Base-by-base conservation (phyloP, 37 sponge, comb jelly and placozoan genomes). In the Haliclona indistincta region DNA sequence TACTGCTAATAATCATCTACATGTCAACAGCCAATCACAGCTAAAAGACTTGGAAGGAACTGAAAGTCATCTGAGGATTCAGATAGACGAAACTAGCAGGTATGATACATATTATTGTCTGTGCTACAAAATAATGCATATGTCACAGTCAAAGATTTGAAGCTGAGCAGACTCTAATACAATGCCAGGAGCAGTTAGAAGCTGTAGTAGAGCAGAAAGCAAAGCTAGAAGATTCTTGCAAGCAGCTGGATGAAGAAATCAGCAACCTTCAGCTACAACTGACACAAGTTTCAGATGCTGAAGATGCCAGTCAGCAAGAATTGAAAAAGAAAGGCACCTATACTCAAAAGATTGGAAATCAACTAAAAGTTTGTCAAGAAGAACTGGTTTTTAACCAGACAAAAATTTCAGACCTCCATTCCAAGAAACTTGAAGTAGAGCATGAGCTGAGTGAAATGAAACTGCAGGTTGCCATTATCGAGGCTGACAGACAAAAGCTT, bases 201-300 rank as follows among this genome's bases (percentile, higher is more conserved):
- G 36, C 82, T 10, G 25, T 76, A 2, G 10, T 61, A 29, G 40
- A 4, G 28, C 76, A 81, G 54, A 87, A 76, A 28, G 30, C 42
- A 11, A 63, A 51, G 61, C 22, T 70, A 15, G 76, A 70, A n/a
- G 54, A 39, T 10, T 55, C 36, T 65, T 61, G 52, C 63, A 32
- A 64, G n/a, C 36, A 52, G 33, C 67, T 87, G 33, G 64, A 87
- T 54, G 82, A 81, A 10, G 23, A 40, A 22, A 22, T 76, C 7
- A 60, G 71, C 25, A 70, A 38, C 54, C 64, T 87, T 22, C 80
- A 82, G 71, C 63, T 40, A 43, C 75, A 87, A 30, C 32, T 80
- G 33, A 71, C 74, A 49, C 54, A 70, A 47, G 35, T 71, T 22
- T 51, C 75, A 0, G 64, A 75, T 41, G 77, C 69, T 6, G 76